Percentiles rank a stretch among this genome's conserved stretches.
Evolutionary conservation across 2,888 invertebrate species (phyloP).

Genomic region (Spisula subtruncata): DNA sequence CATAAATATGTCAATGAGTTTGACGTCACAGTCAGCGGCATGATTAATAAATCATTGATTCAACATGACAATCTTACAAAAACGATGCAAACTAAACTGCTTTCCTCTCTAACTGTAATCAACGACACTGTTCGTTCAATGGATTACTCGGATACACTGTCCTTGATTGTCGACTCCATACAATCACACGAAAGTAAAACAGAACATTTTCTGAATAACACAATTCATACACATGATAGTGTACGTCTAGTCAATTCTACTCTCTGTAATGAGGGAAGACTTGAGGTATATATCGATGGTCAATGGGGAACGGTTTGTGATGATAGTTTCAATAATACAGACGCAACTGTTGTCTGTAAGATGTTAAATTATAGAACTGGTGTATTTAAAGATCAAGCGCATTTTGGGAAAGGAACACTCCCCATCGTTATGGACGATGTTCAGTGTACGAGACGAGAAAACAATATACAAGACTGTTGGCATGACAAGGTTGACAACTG

Average conservation of each 20-base stretch:
- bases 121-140: background rate
- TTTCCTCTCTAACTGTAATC: background rate
- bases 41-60: background rate
- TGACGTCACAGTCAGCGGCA: background rate
- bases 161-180: background rate
- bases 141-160: background rate
- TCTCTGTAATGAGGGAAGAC: background rate
- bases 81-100: background rate
- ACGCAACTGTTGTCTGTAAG: background rate
- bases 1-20: background rate
- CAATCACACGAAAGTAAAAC: background rate
- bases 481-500: background rate
- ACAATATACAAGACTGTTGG: background rate
- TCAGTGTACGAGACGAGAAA: background rate
- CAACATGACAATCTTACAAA: background rate
- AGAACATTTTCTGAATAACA: background rate
- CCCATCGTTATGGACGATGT: background rate
- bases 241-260: background rate
- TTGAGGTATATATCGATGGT: background rate
- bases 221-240: background rate
- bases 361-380: background rate
- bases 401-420: background rate
- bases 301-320: background rate
- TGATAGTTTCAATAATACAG: background rate
- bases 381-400: background rate